phyloP scores from a whole-genome alignment of 2,888 invertebrate genomes.

The Hybos culiciformis region DNA sequence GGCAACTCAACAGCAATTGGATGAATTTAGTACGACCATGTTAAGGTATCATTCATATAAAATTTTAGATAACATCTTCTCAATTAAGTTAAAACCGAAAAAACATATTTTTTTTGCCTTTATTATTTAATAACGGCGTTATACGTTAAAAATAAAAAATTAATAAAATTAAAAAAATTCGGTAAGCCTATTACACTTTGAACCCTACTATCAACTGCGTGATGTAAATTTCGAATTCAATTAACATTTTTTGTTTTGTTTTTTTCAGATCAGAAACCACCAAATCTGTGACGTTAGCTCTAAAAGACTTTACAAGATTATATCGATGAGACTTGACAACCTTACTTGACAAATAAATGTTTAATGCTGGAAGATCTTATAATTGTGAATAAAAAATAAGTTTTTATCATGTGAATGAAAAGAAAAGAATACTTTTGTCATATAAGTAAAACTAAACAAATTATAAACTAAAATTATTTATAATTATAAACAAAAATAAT shows the following conservation, averaged over 20 bases:
- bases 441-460: not conserved
- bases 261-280: slow-evolving; percentile 57
- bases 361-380: too few relatives aligned
- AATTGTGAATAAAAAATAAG: not conserved
- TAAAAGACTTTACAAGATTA: slow-evolving; percentile 73
- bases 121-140: too few relatives aligned
- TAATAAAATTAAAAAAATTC: too few relatives aligned
- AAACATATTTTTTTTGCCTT: not conserved
- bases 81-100: not conserved
- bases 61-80: not conserved
- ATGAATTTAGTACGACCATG: slow-evolving; percentile 65
- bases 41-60: slow-evolving; percentile 42
- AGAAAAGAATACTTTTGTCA: too few relatives aligned
- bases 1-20: slow-evolving; percentile 69
- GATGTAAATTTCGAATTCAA: too few relatives aligned
- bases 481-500: not conserved
- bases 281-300: slow-evolving; percentile 62
- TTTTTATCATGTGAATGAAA: too few relatives aligned
- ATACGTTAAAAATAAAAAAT: too few relatives aligned
- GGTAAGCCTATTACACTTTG: too few relatives aligned
- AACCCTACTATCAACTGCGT: too few relatives aligned
- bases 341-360: not conserved
- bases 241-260: slow-evolving; percentile 18
- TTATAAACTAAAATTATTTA: not conserved
- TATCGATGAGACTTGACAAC: slow-evolving; percentile 53